phyloP scores from a whole-genome alignment of 2,888 invertebrate genomes.

The Eretmocerus hayati region DNA sequence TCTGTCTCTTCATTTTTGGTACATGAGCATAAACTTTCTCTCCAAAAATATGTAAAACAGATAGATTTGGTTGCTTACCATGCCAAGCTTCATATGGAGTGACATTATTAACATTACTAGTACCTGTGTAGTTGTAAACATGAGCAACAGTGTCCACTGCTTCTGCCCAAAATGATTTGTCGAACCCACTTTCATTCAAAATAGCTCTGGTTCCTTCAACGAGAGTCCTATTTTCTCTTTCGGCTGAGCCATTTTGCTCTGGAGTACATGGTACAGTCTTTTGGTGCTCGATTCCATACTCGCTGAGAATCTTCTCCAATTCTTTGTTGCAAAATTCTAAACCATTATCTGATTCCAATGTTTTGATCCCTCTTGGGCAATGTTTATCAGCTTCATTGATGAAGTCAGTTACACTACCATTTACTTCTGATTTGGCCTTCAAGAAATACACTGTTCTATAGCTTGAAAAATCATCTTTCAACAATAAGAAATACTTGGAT shows the following conservation, averaged over 20 bases:
- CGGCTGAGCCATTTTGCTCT: constrained; percentile 20
- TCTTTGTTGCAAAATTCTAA: constrained; percentile 14
- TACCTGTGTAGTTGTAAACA: background rate
- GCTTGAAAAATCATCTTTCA: constrained; percentile 26
- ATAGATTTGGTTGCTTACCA: background rate
- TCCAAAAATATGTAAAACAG: background rate
- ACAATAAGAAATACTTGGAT: constrained; percentile 24
- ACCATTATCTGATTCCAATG: background rate
- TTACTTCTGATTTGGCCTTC: background rate
- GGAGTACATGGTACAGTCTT: constrained; percentile 21
- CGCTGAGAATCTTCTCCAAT: constrained; percentile 7
- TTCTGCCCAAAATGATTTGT: constrained; percentile 25
- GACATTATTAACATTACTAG: background rate
- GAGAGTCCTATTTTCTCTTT: constrained; percentile 19
- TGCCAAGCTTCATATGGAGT: background rate
- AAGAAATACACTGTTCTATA: constrained; percentile 19
- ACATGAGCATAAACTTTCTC: background rate
- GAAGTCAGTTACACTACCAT: background rate
- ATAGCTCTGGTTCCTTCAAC: constrained; percentile 10
- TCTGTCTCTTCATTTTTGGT: background rate
- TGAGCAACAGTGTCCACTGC: constrained; percentile 24
- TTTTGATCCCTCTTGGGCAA: background rate
- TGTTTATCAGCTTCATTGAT: background rate
- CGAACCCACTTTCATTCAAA: background rate
- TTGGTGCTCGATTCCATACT: constrained; percentile 10